Conservation (phyloP, 2,888 invertebrate species). For the Rotaria macrura region DNA sequence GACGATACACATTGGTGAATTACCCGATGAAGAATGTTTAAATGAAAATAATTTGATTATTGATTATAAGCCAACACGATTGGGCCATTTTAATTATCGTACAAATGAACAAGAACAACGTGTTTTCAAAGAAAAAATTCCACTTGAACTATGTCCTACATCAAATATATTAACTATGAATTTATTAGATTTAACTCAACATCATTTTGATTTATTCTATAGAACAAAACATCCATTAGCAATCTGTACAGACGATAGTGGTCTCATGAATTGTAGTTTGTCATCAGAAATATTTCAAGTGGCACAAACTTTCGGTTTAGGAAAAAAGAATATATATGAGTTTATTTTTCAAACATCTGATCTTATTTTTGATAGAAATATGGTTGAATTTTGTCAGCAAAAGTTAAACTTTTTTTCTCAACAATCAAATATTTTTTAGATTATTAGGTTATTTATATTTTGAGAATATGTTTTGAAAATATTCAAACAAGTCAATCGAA, state of each 20-base stretch:
- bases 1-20: slow-evolving; percentile 31
- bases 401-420: not conserved
- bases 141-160: slow-evolving; percentile 32
- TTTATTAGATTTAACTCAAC: slow-evolving; percentile 13
- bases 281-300: slow-evolving; percentile 21
- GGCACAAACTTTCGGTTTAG: slow-evolving; percentile 5
- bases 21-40: slow-evolving; percentile 19
- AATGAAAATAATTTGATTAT: slow-evolving; percentile 24
- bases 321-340: slow-evolving; percentile 2
- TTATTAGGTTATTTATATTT: not conserved
- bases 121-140: slow-evolving; percentile 26
- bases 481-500: not conserved
- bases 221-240: slow-evolving; percentile 23
- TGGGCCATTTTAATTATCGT: slow-evolving; percentile 30
- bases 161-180: slow-evolving; percentile 31
- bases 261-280: slow-evolving; percentile 27
- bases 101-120: slow-evolving; percentile 20
- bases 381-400: not conserved
- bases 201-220: slow-evolving; percentile 30
- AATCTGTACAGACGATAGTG: slow-evolving; percentile 33
- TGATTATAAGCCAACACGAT: slow-evolving; percentile 22
- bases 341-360: slow-evolving; percentile 16
- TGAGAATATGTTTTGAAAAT: not conserved
- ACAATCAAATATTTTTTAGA: not conserved
- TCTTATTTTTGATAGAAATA: slow-evolving; percentile 24